These are phyloP conservation scores for Meloidogyne exigua DNA, from an alignment of 1,140 invertebrate genomes.

Conservation along the genomic window DNA sequence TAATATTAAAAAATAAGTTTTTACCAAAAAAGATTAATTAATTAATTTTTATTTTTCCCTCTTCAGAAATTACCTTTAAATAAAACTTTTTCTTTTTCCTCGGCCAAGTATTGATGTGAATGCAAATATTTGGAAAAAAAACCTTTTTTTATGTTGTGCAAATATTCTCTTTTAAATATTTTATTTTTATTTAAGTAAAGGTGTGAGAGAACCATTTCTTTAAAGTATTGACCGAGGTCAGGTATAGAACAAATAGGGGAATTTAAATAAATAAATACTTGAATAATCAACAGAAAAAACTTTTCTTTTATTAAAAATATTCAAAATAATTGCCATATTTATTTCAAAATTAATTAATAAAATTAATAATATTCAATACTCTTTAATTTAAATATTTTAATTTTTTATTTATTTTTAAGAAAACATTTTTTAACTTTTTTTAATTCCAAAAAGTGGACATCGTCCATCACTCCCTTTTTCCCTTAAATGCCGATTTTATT, in stretches of 20 bases:
- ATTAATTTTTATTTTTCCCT: neutral
- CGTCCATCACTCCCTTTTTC: neutral
- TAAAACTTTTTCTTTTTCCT: neutral
- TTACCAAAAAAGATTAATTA: neutral
- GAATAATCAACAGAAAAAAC: neutral
- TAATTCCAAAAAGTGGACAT: neutral
- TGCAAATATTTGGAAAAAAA: neutral
- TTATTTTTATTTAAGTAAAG: neutral
- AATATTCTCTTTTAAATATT: slow-evolving; percentile 6
- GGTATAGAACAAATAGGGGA: neutral
- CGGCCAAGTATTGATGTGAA: slow-evolving; percentile 1
- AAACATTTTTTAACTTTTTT: neutral
- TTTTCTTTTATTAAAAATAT: neutral
- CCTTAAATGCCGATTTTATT: neutral
- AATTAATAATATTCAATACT: too few relatives aligned
- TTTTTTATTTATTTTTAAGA: too few relatives aligned
- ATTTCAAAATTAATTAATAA: too few relatives aligned
- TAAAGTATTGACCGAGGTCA: neutral
- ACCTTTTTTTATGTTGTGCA: slow-evolving; percentile 1
- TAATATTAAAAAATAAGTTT: too few relatives aligned
- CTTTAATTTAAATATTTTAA: neutral
- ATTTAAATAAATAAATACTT: neutral
- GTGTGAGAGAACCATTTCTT: slow-evolving; percentile 2
- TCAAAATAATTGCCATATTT: neutral
- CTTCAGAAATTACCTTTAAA: neutral